Evolutionary conservation across 2,888 invertebrate genomes (phyloP).

Genomic region (Elmis aenea): DNA sequence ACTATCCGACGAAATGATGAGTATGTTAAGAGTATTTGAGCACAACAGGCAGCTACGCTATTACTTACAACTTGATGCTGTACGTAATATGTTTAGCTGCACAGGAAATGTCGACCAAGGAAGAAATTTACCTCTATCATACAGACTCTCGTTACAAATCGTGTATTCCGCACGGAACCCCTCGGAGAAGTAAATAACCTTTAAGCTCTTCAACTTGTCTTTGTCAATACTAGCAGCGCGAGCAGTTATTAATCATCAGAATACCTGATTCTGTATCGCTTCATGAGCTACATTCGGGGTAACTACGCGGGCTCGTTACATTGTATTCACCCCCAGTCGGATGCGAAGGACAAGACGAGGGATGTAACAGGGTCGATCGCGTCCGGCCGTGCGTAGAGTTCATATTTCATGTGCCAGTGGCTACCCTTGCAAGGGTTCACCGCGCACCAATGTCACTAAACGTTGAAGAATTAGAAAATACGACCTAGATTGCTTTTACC

Average conservation of each 20-base stretch:
- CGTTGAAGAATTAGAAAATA: slow-evolving; percentile 26
- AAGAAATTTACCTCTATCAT: background rate
- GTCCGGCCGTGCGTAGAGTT: slow-evolving; percentile 37
- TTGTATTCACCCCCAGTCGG: slow-evolving; percentile 35
- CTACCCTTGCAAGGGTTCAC: slow-evolving; percentile 24
- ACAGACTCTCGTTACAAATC: background rate
- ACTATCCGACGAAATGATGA: no score
- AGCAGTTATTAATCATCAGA: slow-evolving; percentile 21
- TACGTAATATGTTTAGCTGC: no score
- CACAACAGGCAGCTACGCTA: no score
- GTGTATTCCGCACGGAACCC: background rate
- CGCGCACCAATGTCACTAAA: slow-evolving; percentile 20
- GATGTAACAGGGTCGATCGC: slow-evolving; percentile 31
- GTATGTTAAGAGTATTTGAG: no score
- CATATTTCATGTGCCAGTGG: slow-evolving; percentile 41
- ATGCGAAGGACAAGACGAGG: slow-evolving; percentile 36
- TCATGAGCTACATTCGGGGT: slow-evolving; percentile 10
- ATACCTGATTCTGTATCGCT: slow-evolving; percentile 17
- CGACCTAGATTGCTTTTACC: slow-evolving; percentile 14
- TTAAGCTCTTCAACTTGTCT: slow-evolving; percentile 12
- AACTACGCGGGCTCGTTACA: slow-evolving; percentile 27
- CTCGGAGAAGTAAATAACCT: slow-evolving; percentile 13
- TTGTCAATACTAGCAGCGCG: slow-evolving; percentile 14
- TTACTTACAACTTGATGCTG: no score
- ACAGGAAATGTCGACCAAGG: no score